These are phyloP conservation scores for Physeter macrocephalus DNA, from an alignment of 2,113 vertebrate species.

Conservation along the genomic window DNA sequence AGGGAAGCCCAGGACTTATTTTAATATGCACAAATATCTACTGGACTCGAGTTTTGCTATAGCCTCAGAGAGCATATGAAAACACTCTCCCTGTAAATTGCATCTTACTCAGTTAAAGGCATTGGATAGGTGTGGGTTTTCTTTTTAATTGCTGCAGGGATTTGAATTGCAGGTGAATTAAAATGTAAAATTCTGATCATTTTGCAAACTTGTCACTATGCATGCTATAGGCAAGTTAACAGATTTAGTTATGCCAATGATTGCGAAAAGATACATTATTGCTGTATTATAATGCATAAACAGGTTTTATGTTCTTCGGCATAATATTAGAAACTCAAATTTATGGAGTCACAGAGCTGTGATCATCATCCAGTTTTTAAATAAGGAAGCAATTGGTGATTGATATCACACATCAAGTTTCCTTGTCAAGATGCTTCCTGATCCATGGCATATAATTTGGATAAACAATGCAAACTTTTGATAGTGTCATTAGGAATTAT, in stretches of 20 bases:
- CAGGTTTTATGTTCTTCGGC: slow-evolving; percentile 79
- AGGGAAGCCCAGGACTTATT: neutral
- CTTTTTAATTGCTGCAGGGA: slow-evolving; percentile 72
- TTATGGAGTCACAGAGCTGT: slow-evolving; percentile 73
- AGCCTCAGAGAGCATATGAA: slow-evolving; percentile 62
- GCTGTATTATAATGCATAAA: slow-evolving; percentile 76
- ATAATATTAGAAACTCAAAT: slow-evolving; percentile 76
- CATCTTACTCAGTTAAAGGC: slow-evolving; percentile 43
- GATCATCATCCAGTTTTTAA: slow-evolving; percentile 76
- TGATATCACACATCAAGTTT: slow-evolving; percentile 70
- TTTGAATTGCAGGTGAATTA: slow-evolving; percentile 70
- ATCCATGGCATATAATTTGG: slow-evolving; percentile 63
- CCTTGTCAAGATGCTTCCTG: slow-evolving; percentile 66
- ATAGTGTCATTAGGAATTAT: slow-evolving; percentile 69
- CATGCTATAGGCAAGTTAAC: slow-evolving; percentile 74
- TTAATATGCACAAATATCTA: neutral
- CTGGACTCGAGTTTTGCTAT: slow-evolving; percentile 10
- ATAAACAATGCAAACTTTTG: slow-evolving; percentile 46
- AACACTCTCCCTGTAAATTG: slow-evolving; percentile 56
- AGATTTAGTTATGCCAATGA: slow-evolving; percentile 72
- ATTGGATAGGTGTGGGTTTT: slow-evolving; percentile 26
- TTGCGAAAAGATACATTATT: slow-evolving; percentile 74
- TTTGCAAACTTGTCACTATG: slow-evolving; percentile 78
- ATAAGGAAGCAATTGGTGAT: slow-evolving; percentile 71
- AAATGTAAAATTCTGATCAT: slow-evolving; percentile 73